phyloP scores from a whole-genome alignment of 2,888 invertebrate species.

The Pterobdella sp. region DNA sequence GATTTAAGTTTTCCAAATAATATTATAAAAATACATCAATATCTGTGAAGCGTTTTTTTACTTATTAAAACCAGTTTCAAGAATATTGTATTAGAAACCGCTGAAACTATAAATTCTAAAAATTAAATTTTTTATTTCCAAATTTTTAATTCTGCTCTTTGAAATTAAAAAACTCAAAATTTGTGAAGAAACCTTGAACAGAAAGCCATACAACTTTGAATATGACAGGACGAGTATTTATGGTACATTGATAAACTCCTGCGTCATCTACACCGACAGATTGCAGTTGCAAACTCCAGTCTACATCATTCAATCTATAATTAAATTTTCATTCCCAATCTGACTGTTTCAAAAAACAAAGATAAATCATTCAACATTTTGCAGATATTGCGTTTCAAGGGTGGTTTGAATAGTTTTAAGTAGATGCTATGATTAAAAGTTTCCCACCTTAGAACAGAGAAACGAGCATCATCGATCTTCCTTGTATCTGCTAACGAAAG shows the following conservation, averaged over 20 bases:
- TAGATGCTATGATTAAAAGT: too few relatives aligned
- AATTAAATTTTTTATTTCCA: too few relatives aligned
- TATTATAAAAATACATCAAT: too few relatives aligned
- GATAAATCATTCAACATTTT: not conserved
- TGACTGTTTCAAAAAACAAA: not conserved
- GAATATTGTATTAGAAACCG: too few relatives aligned
- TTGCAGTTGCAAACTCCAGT: constrained; percentile 46
- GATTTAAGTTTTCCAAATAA: too few relatives aligned
- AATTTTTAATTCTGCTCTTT: too few relatives aligned
- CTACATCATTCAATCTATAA: constrained; percentile 29
- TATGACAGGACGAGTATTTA: constrained; percentile 44
- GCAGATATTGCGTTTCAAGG: constrained; percentile 21
- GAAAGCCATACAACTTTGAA: constrained; percentile 42
- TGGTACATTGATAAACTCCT: constrained; percentile 45
- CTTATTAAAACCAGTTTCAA: too few relatives aligned
- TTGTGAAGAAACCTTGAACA: constrained; percentile 47
- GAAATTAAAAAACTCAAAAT: too few relatives aligned
- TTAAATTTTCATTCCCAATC: too few relatives aligned
- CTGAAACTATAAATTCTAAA: too few relatives aligned
- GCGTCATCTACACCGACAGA: constrained; percentile 41
- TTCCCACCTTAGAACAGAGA: constrained; percentile 44
- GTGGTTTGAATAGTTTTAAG: not conserved
- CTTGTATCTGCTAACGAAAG: constrained; percentile 43
- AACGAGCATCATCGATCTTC: constrained; percentile 44
- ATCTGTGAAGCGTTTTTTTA: too few relatives aligned